phyloP scores from a whole-genome alignment of 2,797 vertebrate species.

The Hippopotamyrus pictus region DNA sequence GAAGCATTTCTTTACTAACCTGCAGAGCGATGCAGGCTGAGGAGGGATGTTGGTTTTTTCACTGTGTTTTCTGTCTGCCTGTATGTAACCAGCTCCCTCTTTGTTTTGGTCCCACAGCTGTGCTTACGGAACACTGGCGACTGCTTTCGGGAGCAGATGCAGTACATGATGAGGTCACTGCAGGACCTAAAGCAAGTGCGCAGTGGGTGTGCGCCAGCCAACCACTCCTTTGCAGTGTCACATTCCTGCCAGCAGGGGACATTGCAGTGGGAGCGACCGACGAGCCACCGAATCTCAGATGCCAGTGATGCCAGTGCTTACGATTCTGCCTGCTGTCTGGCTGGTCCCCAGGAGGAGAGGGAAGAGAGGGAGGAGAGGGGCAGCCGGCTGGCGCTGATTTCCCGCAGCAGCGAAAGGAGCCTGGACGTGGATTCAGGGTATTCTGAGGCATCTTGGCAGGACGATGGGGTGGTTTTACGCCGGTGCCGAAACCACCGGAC shows the following conservation, averaged over 20 bases:
- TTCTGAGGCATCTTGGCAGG: constrained; percentile 85
- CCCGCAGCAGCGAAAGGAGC: constrained; percentile 74
- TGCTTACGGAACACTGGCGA: constrained; percentile 68
- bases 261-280: constrained; percentile 52
- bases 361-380: constrained; percentile 59
- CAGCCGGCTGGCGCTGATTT: constrained; percentile 49
- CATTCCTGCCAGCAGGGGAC: constrained; percentile 53
- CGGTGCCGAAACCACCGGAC: constrained; percentile 59
- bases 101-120: constrained; percentile 56
- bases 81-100: constrained; percentile 38
- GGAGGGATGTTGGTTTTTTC: constrained; percentile 16
- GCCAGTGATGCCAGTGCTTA: constrained; percentile 71
- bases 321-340: constrained; percentile 82
- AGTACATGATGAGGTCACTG: constrained; percentile 64
- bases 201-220: constrained; percentile 50
- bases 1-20: not conserved
- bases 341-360: constrained; percentile 61
- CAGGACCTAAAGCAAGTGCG: constrained; percentile 66
- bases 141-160: constrained; percentile 65
- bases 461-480: constrained; percentile 73
- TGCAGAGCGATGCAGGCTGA: not conserved
- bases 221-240: constrained; percentile 47
- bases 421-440: constrained; percentile 91
- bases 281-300: constrained; percentile 59
- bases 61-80: not conserved